Conservation (phyloP, 2,113 vertebrate species). For the Podarcis cretensis region DNA sequence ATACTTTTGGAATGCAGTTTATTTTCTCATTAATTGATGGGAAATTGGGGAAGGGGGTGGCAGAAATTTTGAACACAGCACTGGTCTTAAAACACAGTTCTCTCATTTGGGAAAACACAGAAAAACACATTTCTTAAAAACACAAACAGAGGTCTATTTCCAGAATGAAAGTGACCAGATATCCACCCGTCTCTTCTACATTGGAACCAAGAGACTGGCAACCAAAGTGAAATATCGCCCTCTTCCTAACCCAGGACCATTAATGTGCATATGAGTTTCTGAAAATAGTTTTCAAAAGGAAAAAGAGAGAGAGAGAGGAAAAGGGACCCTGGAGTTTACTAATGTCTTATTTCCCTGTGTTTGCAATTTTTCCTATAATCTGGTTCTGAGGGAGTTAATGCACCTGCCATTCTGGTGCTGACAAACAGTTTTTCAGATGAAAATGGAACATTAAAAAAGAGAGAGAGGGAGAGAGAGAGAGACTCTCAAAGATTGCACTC, state of each 20-base stretch:
- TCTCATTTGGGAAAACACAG: background rate
- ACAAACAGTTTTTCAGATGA: constrained; percentile 85
- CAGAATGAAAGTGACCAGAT: background rate
- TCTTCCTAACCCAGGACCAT: constrained; percentile 16
- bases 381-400: constrained; percentile 87
- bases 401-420: constrained; percentile 94
- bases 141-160: background rate
- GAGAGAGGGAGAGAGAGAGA: constrained; percentile 71
- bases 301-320: constrained; percentile 18
- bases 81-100: background rate
- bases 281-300: constrained; percentile 37
- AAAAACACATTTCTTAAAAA: constrained; percentile 9
- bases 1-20: no score
- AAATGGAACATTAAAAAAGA: constrained; percentile 65
- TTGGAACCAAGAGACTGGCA: background rate
- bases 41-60: no score
- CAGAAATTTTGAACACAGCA: no score
- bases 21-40: no score
- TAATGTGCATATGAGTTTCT: background rate
- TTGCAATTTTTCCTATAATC: constrained; percentile 79
- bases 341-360: constrained; percentile 68
- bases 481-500: constrained; percentile 71
- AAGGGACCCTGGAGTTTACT: constrained; percentile 37
- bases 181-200: background rate
- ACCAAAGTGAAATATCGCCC: background rate